phyloP scores from a whole-genome alignment of 2,113 vertebrate species.

The Salvelinus sp. region DNA sequence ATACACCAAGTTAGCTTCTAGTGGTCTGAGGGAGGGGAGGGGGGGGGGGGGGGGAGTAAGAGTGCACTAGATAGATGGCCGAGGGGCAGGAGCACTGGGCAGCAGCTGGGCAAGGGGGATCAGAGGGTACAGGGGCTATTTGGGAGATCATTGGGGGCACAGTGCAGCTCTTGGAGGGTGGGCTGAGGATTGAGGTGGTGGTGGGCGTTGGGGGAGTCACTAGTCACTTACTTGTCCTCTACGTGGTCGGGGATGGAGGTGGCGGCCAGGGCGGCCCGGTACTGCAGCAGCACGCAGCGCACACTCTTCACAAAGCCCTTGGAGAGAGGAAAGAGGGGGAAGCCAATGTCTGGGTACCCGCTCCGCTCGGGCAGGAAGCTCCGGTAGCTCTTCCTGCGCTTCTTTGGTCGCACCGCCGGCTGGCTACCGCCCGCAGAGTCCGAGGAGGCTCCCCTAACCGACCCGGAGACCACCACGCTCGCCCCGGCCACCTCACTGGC shows the following conservation, averaged over 20 bases:
- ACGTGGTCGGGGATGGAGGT: constrained; percentile 81
- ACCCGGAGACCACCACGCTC: constrained; percentile 35
- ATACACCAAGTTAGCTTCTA: constrained; percentile 27
- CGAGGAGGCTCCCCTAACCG: neutral
- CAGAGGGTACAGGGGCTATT: constrained; percentile 4
- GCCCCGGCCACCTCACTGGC: constrained; percentile 21
- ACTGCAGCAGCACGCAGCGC: constrained; percentile 88
- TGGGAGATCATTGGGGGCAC: constrained; percentile 28
- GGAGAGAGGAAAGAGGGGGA: constrained; percentile 96
- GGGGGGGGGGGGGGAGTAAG: neutral
- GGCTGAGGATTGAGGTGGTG: constrained; percentile 17
- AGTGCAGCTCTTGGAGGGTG: constrained; percentile 49
- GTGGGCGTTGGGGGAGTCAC: constrained; percentile 8
- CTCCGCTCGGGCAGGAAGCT: constrained; percentile 96
- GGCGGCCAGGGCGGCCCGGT: constrained; percentile 85
- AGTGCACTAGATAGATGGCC: constrained; percentile 13
- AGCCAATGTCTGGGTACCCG: constrained; percentile 96
- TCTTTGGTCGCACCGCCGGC: constrained; percentile 95
- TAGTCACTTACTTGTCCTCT: constrained; percentile 81
- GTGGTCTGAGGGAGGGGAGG: neutral
- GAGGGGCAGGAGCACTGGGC: constrained; percentile 30
- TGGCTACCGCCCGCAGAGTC: constrained; percentile 65
- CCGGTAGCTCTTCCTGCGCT: constrained; percentile 97
- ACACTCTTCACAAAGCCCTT: constrained; percentile 98
- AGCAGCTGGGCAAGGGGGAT: constrained; percentile 16